These are phyloP conservation scores for Drosophila lini DNA, from an alignment of 1,140 invertebrate species.

Conservation along the genomic window DNA sequence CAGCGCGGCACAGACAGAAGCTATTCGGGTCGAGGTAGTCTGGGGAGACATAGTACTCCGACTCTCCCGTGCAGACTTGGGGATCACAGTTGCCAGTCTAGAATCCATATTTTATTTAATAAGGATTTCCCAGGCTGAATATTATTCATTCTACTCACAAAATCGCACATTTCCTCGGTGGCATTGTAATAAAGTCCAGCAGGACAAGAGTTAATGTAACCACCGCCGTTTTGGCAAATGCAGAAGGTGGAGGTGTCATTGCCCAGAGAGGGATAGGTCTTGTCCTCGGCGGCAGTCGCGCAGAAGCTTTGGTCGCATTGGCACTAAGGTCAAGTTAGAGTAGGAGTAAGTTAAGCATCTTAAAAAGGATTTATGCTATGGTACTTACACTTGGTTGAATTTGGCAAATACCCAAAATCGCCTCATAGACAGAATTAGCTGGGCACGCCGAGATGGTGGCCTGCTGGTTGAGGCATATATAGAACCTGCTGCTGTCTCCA, in stretches of 20 bases:
- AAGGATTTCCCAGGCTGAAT: not conserved
- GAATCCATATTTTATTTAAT: not conserved
- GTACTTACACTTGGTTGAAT: constrained; percentile 61
- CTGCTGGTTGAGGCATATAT: constrained; percentile 31
- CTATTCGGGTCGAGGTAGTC: constrained; percentile 49
- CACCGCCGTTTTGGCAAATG: constrained; percentile 38
- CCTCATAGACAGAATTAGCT: not conserved
- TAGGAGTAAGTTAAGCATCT: too few species aligned
- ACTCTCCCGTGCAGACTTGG: constrained; percentile 5
- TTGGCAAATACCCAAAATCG: constrained; percentile 29
- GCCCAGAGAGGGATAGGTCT: constrained; percentile 35
- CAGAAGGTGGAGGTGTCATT: constrained; percentile 54
- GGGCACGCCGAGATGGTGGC: constrained; percentile 43
- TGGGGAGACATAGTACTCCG: constrained; percentile 29
- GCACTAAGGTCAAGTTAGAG: constrained; percentile 15
- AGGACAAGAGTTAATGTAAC: constrained; percentile 38
- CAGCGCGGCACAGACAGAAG: constrained; percentile 64
- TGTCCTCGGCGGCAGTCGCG: not conserved
- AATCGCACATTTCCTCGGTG: constrained; percentile 9
- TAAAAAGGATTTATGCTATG: too few species aligned
- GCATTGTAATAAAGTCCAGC: constrained; percentile 37
- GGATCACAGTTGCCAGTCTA: constrained; percentile 67
- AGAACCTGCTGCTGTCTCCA: constrained; percentile 46
- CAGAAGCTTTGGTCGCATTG: constrained; percentile 65
- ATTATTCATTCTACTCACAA: constrained; percentile 34